Percentiles rank a stretch among this genome's conserved stretches.
phyloP scores from a whole-genome alignment of 2,888 invertebrate species.

The Prenolepis imparis region DNA sequence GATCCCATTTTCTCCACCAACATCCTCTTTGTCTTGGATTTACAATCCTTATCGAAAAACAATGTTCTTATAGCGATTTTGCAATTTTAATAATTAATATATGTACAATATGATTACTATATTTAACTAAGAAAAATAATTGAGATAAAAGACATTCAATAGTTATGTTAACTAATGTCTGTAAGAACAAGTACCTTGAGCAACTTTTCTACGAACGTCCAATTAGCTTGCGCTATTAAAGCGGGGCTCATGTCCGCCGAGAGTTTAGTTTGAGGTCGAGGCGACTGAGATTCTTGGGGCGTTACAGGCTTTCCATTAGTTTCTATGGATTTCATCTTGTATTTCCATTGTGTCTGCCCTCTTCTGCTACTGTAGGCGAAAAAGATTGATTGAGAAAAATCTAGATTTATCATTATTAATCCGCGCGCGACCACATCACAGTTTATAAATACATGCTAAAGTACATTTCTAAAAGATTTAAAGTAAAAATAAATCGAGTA shows the following conservation, averaged over 20 bases:
- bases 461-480: not conserved
- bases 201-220: conserved; percentile 98
- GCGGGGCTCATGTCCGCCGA: conserved; percentile 93
- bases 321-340: conserved; percentile 85
- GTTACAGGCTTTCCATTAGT: conserved; percentile 81
- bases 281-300: conserved; percentile 84
- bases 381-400: not conserved
- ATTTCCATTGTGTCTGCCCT: conserved; percentile 85
- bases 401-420: not conserved
- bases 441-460: conserved; percentile 13
- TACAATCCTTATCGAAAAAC: conserved; percentile 90
- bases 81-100: not conserved
- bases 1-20: conserved; percentile 99
- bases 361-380: conserved; percentile 80
- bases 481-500: conserved; percentile 2
- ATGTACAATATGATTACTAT: not conserved
- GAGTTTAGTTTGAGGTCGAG: conserved; percentile 87
- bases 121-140: not conserved
- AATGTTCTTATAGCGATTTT: not conserved
- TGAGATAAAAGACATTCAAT: not conserved
- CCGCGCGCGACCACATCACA: not conserved
- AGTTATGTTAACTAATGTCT: conserved; percentile 12
- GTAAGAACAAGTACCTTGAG: conserved; percentile 90
- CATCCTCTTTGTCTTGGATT: conserved; percentile 98
- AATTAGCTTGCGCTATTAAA: conserved; percentile 97